Base-by-base conservation (phyloP, 2,888 invertebrate species). In the Plebejus melissa region DNA sequence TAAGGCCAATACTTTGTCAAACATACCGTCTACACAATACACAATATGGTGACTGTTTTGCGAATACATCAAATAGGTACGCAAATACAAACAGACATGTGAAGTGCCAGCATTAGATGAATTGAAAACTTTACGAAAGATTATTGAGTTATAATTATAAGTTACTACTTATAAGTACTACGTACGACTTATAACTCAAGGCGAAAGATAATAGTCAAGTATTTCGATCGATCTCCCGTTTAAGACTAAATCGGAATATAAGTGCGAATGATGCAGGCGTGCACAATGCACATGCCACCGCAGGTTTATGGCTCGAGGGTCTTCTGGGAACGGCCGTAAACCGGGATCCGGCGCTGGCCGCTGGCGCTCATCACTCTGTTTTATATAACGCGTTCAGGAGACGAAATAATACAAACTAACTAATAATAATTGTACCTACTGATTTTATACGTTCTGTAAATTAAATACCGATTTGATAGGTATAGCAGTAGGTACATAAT, bases 311-410 rank as follows among this genome's bases (percentile, higher is more conserved):
- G 83, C 81, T 87, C 88, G 84, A 83, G 84, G 80, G 84, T 86
- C 86, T 92, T 91, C 91, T 89, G 81, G 88, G 92, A 88, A 79
- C 84, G 84, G 89, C 83, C 81, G 88, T 93, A 91, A 93, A 93
- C 86, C 82, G 83, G 81, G 83, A 88, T 85, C 88, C 89, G 86
- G 87, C 86, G 81, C 84, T 84, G 84, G 32, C 32, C 86, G 81
- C 84, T 84, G 84, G 78, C 79, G 79, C 75, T 75, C 78, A 78
- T 76, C 76, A 80, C 41, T 41, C 46, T 81, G 58, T 58, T 58
- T 58, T 58, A 58, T 58, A 58, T 57, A 58, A 58, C 57, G 57
- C 57, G n/a, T n/a, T 58, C n/a, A 58, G 5, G 57, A n/a, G 57
- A 58, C n/a, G 22, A 41, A 41, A 9, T 41, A 9, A 58, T 7